These are phyloP conservation scores for Sternotherus odoratus DNA, from an alignment of 2,797 vertebrate genomes.

Conservation along the genomic window DNA sequence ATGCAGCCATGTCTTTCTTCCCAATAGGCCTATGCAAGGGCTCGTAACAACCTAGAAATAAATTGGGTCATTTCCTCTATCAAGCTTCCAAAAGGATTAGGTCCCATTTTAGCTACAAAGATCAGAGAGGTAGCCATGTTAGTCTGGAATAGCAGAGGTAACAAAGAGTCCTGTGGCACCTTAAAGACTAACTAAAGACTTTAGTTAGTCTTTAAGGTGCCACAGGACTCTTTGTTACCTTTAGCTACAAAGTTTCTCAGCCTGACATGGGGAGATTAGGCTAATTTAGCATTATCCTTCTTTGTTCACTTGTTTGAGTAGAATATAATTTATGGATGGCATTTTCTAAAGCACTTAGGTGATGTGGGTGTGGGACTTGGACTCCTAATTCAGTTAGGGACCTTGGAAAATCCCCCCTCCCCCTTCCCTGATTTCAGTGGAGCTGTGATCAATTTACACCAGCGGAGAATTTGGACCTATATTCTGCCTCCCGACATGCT, in stretches of 20 bases:
- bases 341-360: neutral
- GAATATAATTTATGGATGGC: neutral
- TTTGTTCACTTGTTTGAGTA: no score
- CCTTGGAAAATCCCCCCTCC: neutral
- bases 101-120: neutral
- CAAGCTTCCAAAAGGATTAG: no score
- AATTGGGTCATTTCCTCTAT: no score
- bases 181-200: no score
- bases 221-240: no score
- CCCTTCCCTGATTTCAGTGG: neutral
- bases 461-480: neutral
- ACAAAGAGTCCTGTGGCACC: no score
- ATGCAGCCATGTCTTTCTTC: no score
- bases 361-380: neutral
- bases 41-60: neutral
- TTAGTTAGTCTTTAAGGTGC: no score
- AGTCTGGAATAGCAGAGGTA: no score
- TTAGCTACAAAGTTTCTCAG: neutral
- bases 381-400: neutral
- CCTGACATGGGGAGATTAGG: neutral
- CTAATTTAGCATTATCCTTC: neutral
- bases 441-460: neutral
- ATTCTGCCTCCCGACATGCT: neutral
- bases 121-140: no score
- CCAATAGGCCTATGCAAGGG: no score